Base-by-base conservation (phyloP, 2,888 invertebrate species). In the Nipponacmea schrenckii region DNA sequence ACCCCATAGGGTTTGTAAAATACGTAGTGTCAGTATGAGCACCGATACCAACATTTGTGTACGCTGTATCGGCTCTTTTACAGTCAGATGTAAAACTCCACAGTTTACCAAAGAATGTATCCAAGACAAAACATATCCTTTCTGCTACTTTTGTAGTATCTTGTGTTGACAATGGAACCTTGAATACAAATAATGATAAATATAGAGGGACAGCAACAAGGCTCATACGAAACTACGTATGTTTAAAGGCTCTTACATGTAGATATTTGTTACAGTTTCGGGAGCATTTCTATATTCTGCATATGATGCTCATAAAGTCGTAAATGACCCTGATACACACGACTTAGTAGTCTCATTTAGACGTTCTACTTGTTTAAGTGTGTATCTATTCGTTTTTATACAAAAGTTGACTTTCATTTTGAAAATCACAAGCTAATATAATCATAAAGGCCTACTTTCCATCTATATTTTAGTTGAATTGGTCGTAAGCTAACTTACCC, bases 1-100 rank as follows among this genome's bases (percentile, higher is more conserved):
- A 81, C 82, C 94, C 94, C 66, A 93, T 92, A 0, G 94, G 92
- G 86, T 94, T 93, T 68, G 91, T 92, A 79, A 94, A 94, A 83
- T 95, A 95, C 0, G 94, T 94, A 70, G 92, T 93, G 84, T 95
- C 95, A 3, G 92, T 94, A 83, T 95, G 95, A 0, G 92, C 91
- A 2, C 92, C 93, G 0, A 95, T 89, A 20, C 91, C 91, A 3
- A 92, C 89, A 68, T 91, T 92, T 0, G 93, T 92, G 82, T 94
- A 95, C 0, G 95, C 94, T 0, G 93, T 93, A 82, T 95, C 95
- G 0, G 92, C 92, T 79, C 93, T 92, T 5, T 91, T 91, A 15
- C 90, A 87, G 63, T 83, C 76, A 24, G 92, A 91, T 5, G 91
- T 91, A 80, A 94, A 92, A 56, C 91, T 90, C 92, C 93, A 94